Percentiles rank a stretch among this genome's conserved stretches.
phyloP scores from a whole-genome alignment of 2,888 invertebrate species.

The Drosophila atripex region DNA sequence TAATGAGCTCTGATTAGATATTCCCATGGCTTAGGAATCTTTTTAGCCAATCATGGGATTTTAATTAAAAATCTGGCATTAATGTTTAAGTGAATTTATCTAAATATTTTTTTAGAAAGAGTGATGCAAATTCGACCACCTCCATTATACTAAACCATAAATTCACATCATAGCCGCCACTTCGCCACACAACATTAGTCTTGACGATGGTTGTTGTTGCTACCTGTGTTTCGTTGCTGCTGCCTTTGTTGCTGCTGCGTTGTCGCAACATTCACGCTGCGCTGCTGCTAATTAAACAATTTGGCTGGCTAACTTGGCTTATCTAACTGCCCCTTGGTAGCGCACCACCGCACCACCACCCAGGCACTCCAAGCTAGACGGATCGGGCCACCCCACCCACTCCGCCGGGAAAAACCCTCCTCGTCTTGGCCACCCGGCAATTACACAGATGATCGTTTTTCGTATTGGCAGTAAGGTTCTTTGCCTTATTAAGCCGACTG shows the following conservation, averaged over 20 bases:
- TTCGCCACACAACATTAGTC: slow-evolving; percentile 64
- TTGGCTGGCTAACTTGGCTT: slow-evolving; percentile 25
- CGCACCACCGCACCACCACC: background rate
- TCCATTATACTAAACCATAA: background rate
- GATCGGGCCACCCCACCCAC: slow-evolving; percentile 44
- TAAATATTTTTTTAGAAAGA: slow-evolving; percentile 2
- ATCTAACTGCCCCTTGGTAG: slow-evolving; percentile 12
- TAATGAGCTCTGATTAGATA: background rate
- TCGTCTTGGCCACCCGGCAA: slow-evolving; percentile 32
- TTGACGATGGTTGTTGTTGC: slow-evolving; percentile 33
- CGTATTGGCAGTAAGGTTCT: slow-evolving; percentile 63
- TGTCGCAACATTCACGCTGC: slow-evolving; percentile 61
- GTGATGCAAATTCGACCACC: slow-evolving; percentile 11
- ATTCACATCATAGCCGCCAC: slow-evolving; percentile 29
- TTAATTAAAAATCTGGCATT: too few relatives aligned
- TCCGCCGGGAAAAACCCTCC: slow-evolving; percentile 38
- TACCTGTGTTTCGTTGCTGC: slow-evolving; percentile 17
- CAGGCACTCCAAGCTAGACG: background rate
- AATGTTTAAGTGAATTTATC: background rate
- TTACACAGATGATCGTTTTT: slow-evolving; percentile 48
- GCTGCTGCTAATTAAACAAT: slow-evolving; percentile 63
- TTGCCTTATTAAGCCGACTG: slow-evolving; percentile 66
- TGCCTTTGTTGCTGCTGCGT: slow-evolving; percentile 23
- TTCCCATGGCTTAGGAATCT: background rate
- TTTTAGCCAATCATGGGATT: background rate